A percentile compares a stretch with the other conserved stretches of the same genome.
Evolutionary conservation across 1,140 invertebrate genomes (phyloP).

Genomic region (Ptiloglossa arizonensis): DNA sequence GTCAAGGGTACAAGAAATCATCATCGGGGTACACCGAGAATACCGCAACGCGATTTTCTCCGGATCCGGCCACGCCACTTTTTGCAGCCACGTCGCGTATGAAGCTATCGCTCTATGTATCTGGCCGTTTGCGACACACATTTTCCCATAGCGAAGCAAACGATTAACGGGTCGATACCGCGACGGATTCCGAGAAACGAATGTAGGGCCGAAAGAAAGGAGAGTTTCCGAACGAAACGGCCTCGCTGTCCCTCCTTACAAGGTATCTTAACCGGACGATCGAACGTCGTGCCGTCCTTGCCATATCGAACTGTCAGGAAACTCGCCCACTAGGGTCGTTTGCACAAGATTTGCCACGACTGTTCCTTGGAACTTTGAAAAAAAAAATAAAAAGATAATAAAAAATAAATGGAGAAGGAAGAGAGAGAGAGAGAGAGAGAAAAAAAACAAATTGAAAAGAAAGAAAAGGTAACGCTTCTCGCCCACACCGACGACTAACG

Average conservation of each 20-base stretch:
- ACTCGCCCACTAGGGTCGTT: conserved; percentile 40
- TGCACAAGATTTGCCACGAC: conserved; percentile 23
- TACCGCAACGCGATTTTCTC: background rate
- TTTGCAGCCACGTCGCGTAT: background rate
- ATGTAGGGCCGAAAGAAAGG: conserved; percentile 66
- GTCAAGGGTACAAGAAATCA: too few species aligned
- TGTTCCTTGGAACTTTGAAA: background rate
- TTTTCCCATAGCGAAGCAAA: conserved; percentile 44
- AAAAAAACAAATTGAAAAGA: too few species aligned
- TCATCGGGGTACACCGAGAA: too few species aligned
- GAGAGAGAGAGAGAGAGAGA: too few species aligned
- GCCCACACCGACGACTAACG: background rate
- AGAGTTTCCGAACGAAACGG: conserved; percentile 65
- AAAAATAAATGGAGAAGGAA: background rate
- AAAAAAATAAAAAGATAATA: background rate
- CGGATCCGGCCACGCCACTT: background rate
- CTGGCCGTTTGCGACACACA: conserved; percentile 43
- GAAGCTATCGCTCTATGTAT: background rate
- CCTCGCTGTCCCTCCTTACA: conserved; percentile 73
- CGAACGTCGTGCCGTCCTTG: conserved; percentile 58
- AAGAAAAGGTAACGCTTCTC: background rate
- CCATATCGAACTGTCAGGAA: conserved; percentile 50
- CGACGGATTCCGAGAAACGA: conserved; percentile 46
- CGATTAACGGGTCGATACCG: conserved; percentile 39
- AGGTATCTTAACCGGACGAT: conserved; percentile 66